phyloP scores from a whole-genome alignment of 2,888 invertebrate genomes.

The Ochropacha duplaris region DNA sequence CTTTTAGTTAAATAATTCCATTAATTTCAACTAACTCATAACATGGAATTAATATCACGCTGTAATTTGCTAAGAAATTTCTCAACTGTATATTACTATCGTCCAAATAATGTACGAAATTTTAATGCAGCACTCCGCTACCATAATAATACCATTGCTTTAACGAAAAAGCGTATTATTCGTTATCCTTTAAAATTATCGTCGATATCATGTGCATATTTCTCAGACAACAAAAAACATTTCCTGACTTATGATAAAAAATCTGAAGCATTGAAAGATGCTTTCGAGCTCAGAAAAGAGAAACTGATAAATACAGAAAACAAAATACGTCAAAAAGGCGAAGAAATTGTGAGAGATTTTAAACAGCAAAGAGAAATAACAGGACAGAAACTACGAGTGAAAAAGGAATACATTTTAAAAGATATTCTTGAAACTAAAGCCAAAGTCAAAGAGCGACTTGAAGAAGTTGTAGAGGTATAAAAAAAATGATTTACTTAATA shows the following conservation, averaged over 20 bases:
- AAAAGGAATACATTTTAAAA: conserved; percentile 85
- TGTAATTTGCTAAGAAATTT: conserved; percentile 44
- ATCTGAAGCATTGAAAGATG: conserved; percentile 79
- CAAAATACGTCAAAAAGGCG: conserved; percentile 69
- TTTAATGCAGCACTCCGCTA: conserved; percentile 37
- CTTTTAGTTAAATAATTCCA: too few relatives aligned
- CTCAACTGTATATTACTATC: conserved; percentile 34
- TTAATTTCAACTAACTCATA: conserved; percentile 2
- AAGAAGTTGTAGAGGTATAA: conserved; percentile 87
- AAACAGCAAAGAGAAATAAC: conserved; percentile 72
- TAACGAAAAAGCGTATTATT: conserved; percentile 31
- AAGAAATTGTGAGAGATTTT: conserved; percentile 71
- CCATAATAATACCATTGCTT: conserved; percentile 28
- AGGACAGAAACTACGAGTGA: conserved; percentile 75
- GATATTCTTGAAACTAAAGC: conserved; percentile 88
- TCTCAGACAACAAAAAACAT: conserved; percentile 65
- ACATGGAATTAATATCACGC: conserved; percentile 55
- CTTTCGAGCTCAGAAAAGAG: conserved; percentile 84
- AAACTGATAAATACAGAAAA: conserved; percentile 84
- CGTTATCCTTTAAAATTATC: conserved; percentile 40
- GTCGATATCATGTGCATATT: conserved; percentile 53
- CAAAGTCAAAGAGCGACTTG: conserved; percentile 88
- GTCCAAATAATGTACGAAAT: conserved; percentile 27
- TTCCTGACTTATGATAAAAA: conserved; percentile 72
- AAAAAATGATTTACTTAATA: background rate